Percentiles rank a stretch among this genome's conserved stretches.
These are phyloP conservation scores for Mechanitis mazaeus DNA, from an alignment of 2,888 invertebrate species.

Conservation along the genomic window DNA sequence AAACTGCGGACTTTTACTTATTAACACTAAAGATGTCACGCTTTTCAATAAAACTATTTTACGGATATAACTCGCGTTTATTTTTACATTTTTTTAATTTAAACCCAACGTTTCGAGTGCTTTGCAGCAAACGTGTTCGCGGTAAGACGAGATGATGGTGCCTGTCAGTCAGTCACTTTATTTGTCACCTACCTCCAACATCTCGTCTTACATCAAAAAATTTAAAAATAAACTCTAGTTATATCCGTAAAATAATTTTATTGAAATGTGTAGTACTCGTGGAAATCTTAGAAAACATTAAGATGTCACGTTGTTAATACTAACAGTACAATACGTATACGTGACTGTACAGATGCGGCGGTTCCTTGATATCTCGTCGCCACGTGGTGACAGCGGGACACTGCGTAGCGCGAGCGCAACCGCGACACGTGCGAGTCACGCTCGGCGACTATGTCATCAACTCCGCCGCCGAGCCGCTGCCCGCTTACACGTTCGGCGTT, in stretches of 20 bases:
- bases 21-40: no score
- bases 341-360: conserved; percentile 84
- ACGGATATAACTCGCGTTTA: no score
- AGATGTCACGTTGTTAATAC: background rate
- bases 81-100: no score
- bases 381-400: conserved; percentile 97
- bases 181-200: no score
- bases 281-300: background rate
- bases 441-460: conserved; percentile 95
- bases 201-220: no score
- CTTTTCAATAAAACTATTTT: no score
- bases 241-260: conserved; percentile 2
- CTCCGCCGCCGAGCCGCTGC: conserved; percentile 92
- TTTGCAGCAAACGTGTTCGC: no score
- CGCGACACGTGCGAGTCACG: conserved; percentile 93
- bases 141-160: no score
- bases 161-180: no score
- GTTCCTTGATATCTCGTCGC: conserved; percentile 91
- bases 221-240: background rate
- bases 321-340: no score
- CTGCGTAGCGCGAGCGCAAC: conserved; percentile 93
- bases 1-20: no score
- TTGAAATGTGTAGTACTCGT: conserved; percentile 27
- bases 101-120: no score
- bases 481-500: conserved; percentile 95